Base-by-base conservation (phyloP, 2,888 invertebrate genomes). In the Pachliopta kotzebuea region DNA sequence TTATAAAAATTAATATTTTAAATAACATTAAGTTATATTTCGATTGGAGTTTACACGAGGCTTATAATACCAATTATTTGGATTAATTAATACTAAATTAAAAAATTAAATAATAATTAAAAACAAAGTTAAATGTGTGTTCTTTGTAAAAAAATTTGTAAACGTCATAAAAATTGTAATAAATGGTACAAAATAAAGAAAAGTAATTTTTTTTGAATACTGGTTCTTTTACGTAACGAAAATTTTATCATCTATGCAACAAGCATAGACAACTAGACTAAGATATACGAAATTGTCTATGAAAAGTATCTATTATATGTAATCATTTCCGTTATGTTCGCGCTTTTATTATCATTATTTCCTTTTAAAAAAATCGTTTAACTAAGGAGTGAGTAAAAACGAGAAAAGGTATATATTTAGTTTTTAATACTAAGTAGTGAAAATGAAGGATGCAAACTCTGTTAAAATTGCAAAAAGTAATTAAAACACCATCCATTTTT, bases 301-400 rank as follows among this genome's bases (percentile, higher is more conserved):
- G 84, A 74, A 68, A 64, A 61, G 66, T 26, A 56, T 64, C 63
- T 71, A 67, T 69, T 71, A 69, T 67, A 66, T 65, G 71, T 70
- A 76, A 72, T 79, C 76, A 83, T 72, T 81, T 84, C 83, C 83
- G 80, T 62, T 74, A 67, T 70, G 69, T 80, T 84, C 80, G 84
- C 85, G 85, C 78, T 79, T 78, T 82, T 76, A 75, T 67, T 66
- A 60, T 75, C 67, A 71, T 84, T 79, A 84, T 81, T 74, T 77
- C 83, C 82, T 61, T 31, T 31, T 31, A 49, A 31, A 50, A 29
- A 31, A 62, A 62, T 56, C 24, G 17, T 56, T 62, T 62, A 21
- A 52, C 11, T 9, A 52, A 23, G 21, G 0, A 52, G 50, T 52
- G 50, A 4, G 21, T 21, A 52, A n/a, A 20, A 52, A 52, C 50